Base-by-base conservation (phyloP, 2,797 vertebrate genomes). In the Lithobates pipiens region DNA sequence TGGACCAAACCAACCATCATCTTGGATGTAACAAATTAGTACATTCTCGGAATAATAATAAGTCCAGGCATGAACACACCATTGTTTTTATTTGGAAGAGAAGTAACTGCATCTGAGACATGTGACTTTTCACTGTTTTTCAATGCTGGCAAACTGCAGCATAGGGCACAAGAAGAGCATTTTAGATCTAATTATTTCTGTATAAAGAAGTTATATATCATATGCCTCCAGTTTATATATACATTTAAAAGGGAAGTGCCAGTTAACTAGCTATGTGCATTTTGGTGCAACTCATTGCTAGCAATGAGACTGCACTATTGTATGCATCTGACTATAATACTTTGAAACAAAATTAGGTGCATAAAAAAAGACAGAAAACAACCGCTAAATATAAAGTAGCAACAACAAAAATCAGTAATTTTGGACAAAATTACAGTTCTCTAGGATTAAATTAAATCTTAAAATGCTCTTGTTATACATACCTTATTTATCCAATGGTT, bases 11-110 rank as follows among this genome's bases (percentile, higher is more conserved):
- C 94, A 96, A 96, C 96, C 96, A 96, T 96, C 98, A 97, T 95
- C 96, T 96, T 97, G 96, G 96, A 97, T 97, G 96, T 96, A 97
- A 97, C 97, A 97, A 99, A 99, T 97, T 97, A 97, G 96, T 96
- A 97, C 96, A 96, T 97, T 97, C 96, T 96, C 96, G 94, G 98
- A 99, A 99, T 99, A 96, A 98, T 98, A 98, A 99, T 98, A 96
- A 99, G 97, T 92, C 92, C 88, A 95, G 93, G 94, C 95, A 96
- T 97, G 96, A 99, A 97, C 96, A 97, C 95, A 88, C 95, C 94
- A 96, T 98, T 98, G 97, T 98, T 96, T 96, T 93, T 93, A 92
- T 92, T 93, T 94, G 93, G 93, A 93, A 93, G 54, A n/a, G 21
- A 61, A 61, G 54, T 94, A 95, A 95, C 94, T 94, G 90, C 94